These are phyloP conservation scores for Meteorus colon DNA, from an alignment of 2,888 invertebrate species.

Conservation along the genomic window DNA sequence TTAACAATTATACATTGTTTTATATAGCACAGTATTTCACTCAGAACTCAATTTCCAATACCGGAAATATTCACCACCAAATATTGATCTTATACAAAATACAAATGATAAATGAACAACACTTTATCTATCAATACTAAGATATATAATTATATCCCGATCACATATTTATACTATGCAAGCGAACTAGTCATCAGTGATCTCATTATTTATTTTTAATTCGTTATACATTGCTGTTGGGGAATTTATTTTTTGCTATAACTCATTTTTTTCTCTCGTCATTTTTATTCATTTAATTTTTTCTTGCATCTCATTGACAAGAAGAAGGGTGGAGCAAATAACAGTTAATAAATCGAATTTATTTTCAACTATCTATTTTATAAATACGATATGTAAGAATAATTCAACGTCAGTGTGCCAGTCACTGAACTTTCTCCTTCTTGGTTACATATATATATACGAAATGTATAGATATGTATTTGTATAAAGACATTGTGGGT, in stretches of 20 bases:
- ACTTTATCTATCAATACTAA: not conserved
- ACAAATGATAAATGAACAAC: slow-evolving; percentile 25
- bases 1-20: slow-evolving; percentile 19
- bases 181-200: not conserved
- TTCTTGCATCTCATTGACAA: not conserved
- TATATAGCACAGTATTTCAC: not conserved
- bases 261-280: too few relatives aligned
- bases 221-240: not conserved
- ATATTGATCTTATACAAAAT: not conserved
- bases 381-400: slow-evolving; percentile 20
- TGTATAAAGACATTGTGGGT: not conserved
- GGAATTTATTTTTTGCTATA: too few relatives aligned
- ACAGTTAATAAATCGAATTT: slow-evolving; percentile 18
- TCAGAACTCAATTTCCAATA: not conserved
- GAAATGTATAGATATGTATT: not conserved
- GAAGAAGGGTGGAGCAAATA: not conserved
- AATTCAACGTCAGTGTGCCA: slow-evolving; percentile 46
- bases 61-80: not conserved
- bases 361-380: slow-evolving; percentile 33
- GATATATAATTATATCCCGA: not conserved
- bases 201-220: not conserved
- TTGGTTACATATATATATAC: slow-evolving; percentile 14
- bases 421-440: slow-evolving; percentile 52
- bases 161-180: not conserved
- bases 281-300: not conserved